These are phyloP conservation scores for Eremobia ochroleuca DNA, from an alignment of 2,888 invertebrate genomes.

Conservation along the genomic window DNA sequence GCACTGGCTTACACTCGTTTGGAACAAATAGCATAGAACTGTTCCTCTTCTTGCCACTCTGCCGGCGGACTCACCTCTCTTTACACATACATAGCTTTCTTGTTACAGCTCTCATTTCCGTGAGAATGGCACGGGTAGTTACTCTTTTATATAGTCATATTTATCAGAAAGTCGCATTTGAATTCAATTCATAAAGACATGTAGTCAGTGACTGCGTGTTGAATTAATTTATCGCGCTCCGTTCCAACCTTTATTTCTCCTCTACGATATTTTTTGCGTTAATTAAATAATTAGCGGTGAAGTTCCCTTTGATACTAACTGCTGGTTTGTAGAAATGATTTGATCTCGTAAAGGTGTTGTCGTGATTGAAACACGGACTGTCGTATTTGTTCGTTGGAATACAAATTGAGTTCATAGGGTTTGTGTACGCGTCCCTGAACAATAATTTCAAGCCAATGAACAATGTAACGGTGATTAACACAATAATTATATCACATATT, in stretches of 20 bases:
- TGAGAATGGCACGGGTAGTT: too few relatives aligned
- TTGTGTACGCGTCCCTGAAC: slow-evolving; percentile 26
- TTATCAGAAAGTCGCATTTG: slow-evolving; percentile 13
- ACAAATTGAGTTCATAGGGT: slow-evolving; percentile 40
- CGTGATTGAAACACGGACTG: slow-evolving; percentile 27
- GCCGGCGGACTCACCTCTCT: slow-evolving; percentile 3
- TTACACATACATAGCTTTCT: neutral
- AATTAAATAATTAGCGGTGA: slow-evolving; percentile 36
- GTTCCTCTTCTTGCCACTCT: slow-evolving; percentile 10
- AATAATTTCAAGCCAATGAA: slow-evolving; percentile 50
- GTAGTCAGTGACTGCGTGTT: neutral
- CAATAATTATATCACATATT: slow-evolving; percentile 40
- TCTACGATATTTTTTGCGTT: slow-evolving; percentile 18
- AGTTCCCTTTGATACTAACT: slow-evolving; percentile 20
- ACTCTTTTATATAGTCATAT: neutral
- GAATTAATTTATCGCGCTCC: slow-evolving; percentile 14
- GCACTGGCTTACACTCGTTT: slow-evolving; percentile 31
- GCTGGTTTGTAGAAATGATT: slow-evolving; percentile 29
- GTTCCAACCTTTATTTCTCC: slow-evolving; percentile 15
- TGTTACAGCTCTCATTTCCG: neutral
- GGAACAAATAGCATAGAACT: slow-evolving; percentile 39
- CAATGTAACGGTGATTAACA: slow-evolving; percentile 39
- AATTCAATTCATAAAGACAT: slow-evolving; percentile 3
- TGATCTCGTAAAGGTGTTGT: slow-evolving; percentile 22
- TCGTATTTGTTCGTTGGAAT: slow-evolving; percentile 30